Evolutionary conservation across 2,797 vertebrate genomes (phyloP).

Genomic region (Vespertilio murinus): DNA sequence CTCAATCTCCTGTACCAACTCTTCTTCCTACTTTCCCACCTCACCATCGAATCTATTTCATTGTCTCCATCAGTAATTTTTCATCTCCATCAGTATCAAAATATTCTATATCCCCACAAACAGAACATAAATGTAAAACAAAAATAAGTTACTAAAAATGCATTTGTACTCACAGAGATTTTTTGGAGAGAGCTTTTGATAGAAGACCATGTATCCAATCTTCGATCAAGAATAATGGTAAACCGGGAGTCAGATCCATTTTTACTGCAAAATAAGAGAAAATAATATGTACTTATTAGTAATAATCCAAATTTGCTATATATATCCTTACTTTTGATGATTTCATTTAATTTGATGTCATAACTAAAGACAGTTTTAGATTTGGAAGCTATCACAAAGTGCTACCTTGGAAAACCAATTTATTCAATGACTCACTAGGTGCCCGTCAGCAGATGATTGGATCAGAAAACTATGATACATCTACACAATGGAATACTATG

Average conservation of each 20-base stretch:
- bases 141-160: conserved; percentile 3
- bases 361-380: background rate
- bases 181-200: conserved; percentile 94
- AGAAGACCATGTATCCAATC: conserved; percentile 96
- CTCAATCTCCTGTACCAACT: background rate
- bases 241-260: conserved; percentile 93
- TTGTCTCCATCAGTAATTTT: background rate
- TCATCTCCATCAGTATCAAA: background rate
- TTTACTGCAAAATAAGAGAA: conserved; percentile 84
- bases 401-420: conserved; percentile 23
- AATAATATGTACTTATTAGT: conserved; percentile 15
- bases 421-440: conserved; percentile 20
- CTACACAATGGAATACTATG: too few species aligned
- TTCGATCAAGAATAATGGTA: conserved; percentile 96
- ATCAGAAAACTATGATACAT: too few species aligned
- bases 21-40: conserved; percentile 4
- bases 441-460: too few species aligned
- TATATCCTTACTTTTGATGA: background rate
- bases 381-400: conserved; percentile 18
- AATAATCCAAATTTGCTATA: background rate
- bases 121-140: conserved; percentile 16
- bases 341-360: conserved; percentile 43
- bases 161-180: conserved; percentile 91
- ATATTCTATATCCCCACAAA: background rate
- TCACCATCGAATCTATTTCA: background rate